Evolutionary conservation across 2,113 vertebrate species (phyloP), one percentile per base, ranked within the genome.

Genomic region (Agapornis roseicollis): DNA sequence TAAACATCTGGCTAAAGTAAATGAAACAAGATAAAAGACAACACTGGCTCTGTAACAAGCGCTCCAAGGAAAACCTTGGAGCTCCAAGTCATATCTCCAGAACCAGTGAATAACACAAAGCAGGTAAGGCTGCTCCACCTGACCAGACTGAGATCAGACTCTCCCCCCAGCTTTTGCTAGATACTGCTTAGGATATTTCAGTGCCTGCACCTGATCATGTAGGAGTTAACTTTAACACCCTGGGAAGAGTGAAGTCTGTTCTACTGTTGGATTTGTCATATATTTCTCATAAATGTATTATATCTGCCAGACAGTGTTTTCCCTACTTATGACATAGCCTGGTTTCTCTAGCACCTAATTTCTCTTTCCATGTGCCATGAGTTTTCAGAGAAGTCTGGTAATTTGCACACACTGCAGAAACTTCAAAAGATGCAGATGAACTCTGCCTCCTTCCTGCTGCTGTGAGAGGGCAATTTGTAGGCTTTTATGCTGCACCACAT

Each of bases 291-390:
- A 82, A 60, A 33, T n/a, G 18, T 7, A 31, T 65, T 49, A 1
- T 1, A 63, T 58, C 31, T 84, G 27, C n/a, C 76, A 70, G 42
- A 1, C 63, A 63, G 18, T 39, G 70, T 71, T 83, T 41, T 52
- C 37, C 17, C 23, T 69, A 22, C 18, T 69, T 55, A 44, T 13
- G 31, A 47, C 20, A 42, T 6, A 80, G 41, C 31, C 37, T 66
- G 15, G 13, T 63, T 92, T 83, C 80, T 49, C 58, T 52, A 17
- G 14, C 24, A 20, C 29, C 12, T 27, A 17, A n/a, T 70, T 88
- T 80, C n/a, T 44, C 35, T 80, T 56, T 66, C 28, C 60, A n/a
- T 1, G 1, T 33, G 55, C 46, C 31, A 77, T 0, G 0, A 39
- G 29, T 68, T 92, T 92, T 96, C 33, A 31, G 29, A 20, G 8